Evolutionary conservation across 2,797 vertebrate genomes (phyloP), one percentile per base, ranked within the genome.

Genomic region (Sebastiscus albofasciatus): DNA sequence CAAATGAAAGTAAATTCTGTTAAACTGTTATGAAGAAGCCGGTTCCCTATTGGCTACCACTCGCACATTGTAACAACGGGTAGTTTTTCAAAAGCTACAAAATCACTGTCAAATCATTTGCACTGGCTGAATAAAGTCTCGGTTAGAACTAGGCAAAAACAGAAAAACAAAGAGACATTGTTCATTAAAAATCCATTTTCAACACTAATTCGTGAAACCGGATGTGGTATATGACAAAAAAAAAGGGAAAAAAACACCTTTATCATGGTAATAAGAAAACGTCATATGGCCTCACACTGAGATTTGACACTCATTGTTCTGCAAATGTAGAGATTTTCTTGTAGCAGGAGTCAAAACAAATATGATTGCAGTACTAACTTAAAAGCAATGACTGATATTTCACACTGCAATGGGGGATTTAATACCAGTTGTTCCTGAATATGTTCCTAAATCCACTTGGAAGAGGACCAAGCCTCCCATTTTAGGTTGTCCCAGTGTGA

Each of bases 181-280:
- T 65, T 77, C 60, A 85, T 88, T 78, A 81, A 91, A 83, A 85
- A 78, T 74, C 11, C 2, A 55, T 72, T 81, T 72, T 36, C 29
- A 64, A n/a, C n/a, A 20, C 8, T 54, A 75, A 82, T 79, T 79
- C 27, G 71, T 83, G 65, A 68, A 59, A 62, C 36, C 74, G 22
- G 18, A 81, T 60, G 36, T 66, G 74, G 18, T 39, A 84, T 70
- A 59, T 56, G 39, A 73, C 55, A 61, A 22, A 66, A 65, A 62
- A 31, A 46, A 8, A 8, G 56, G 56, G 6, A 56, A 39, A 58
- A 56, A 39, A 58, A 24, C 10, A 72, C 24, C 26, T 70, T 71
- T 26, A 65, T 74, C 22, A 69, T 27, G 58, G 39, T 39, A 67
- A 66, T 55, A 27, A 70, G 11, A 67, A 67, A 78, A 72, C 52